A percentile compares a stretch with the other conserved stretches of the same genome.
phyloP scores from a whole-genome alignment of 2,797 vertebrate genomes.

The Sparus aurata region DNA sequence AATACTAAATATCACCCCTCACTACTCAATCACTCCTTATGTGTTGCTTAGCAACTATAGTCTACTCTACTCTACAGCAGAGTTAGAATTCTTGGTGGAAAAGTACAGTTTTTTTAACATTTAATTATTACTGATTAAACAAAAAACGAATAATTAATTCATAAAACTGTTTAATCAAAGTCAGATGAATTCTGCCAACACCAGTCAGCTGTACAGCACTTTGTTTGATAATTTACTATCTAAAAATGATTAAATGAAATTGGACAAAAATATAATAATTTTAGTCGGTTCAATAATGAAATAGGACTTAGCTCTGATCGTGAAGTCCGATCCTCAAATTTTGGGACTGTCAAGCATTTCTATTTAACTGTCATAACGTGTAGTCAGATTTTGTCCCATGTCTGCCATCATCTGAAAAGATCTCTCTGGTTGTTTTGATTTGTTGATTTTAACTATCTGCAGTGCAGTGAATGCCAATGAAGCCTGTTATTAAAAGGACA shows the following conservation, averaged over 20 bases:
- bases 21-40: slow-evolving; percentile 15
- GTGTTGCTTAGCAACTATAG: slow-evolving; percentile 66
- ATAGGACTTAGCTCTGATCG: not conserved
- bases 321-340: slow-evolving; percentile 2
- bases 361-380: not conserved
- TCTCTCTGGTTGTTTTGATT: not conserved
- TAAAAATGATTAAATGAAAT: slow-evolving; percentile 22
- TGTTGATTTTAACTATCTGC: not conserved
- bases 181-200: not conserved
- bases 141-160: not conserved
- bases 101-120: slow-evolving; percentile 10
- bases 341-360: slow-evolving; percentile 2
- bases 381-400: not conserved
- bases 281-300: slow-evolving; percentile 5
- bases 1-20: slow-evolving; percentile 36
- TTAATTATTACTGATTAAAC: slow-evolving; percentile 23
- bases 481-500: not conserved
- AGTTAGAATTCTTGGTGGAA: not conserved
- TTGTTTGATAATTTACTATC: slow-evolving; percentile 2
- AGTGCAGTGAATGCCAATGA: not conserved
- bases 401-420: not conserved
- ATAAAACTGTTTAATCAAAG: slow-evolving; percentile 1
- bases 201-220: not conserved
- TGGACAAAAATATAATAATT: slow-evolving; percentile 7
- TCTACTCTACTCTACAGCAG: slow-evolving; percentile 17